Base-by-base conservation (phyloP, 2,113 vertebrate species). In the Myiozetetes cayanensis region DNA sequence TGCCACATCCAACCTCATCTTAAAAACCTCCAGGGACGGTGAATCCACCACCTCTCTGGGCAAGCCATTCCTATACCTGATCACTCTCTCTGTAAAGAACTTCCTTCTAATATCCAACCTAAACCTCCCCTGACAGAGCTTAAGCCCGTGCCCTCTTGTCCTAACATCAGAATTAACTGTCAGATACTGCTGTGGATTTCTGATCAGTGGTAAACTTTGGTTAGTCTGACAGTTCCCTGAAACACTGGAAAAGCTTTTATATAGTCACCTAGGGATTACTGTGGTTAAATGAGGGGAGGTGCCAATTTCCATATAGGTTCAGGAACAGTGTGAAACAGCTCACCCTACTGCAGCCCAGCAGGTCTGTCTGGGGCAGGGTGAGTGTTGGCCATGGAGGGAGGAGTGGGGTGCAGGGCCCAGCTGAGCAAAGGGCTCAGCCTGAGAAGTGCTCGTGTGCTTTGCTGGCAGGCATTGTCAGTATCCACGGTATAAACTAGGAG, bases 401-500 rank as follows among this genome's bases (percentile, higher is more conserved):
- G 46, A 71, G 9, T 15, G 31, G 30, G 24, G n/a, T 21, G 17
- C n/a, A 9, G 0, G 6, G 66, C 56, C 33, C 21, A 31, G 68
- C 58, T 55, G 37, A 50, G 52, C 49, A 46, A 39, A 55, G n/a
- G 46, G n/a, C 46, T 77, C 44, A 53, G 59, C 53, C 53, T 2
- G 1, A 2, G 8, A 68, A 68, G 53, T 3, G 15, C 13, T 31
- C 0, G 0, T 14, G 37, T 1, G 0, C 74, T 82, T 78, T 78
- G 62, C 47, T 58, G 50, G 0, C 0, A 77, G 85, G 41, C 0
- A 0, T 12, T 43, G 7, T 25, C 44, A 41, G 53, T 2, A 1
- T 13, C 52, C 15, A 12, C 11, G 14, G 5, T 61, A 2, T 63
- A 43, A 62, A 12, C 61, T 28, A 25, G 47, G 37, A 84, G 39